Percentiles rank a stretch among this genome's conserved stretches.
Evolutionary conservation across 2,888 invertebrate species (phyloP).

Genomic region (Nymphalis urticae): DNA sequence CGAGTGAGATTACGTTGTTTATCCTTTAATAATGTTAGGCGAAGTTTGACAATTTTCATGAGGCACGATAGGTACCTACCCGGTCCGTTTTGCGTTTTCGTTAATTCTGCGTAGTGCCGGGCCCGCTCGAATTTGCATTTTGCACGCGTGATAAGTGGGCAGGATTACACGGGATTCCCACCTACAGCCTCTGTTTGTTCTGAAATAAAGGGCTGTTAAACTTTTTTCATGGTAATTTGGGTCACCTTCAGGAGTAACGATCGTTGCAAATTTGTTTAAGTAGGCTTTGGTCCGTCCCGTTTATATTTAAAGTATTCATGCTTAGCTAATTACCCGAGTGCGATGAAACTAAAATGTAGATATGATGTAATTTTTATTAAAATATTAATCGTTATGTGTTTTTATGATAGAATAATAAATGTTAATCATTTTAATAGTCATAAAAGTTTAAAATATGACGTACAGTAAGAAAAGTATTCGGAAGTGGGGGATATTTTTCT

Average conservation of each 20-base stretch:
- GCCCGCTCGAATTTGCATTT: constrained; percentile 77
- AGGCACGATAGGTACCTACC: constrained; percentile 50
- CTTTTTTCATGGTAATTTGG: constrained; percentile 81
- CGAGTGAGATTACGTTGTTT: constrained; percentile 59
- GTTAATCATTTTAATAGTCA: constrained; percentile 21
- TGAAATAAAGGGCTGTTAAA: constrained; percentile 81
- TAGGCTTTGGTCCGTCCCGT: constrained; percentile 69
- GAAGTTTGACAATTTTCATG: constrained; percentile 77
- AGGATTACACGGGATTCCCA: constrained; percentile 78
- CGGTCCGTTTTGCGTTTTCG: constrained; percentile 56
- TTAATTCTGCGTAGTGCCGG: constrained; percentile 73
- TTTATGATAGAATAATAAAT: constrained; percentile 16
- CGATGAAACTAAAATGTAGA: background rate
- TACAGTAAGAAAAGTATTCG: constrained; percentile 53
- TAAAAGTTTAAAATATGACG: constrained; percentile 42
- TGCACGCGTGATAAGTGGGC: constrained; percentile 81
- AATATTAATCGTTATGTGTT: background rate
- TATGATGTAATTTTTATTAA: background rate
- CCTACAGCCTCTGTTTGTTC: constrained; percentile 79
- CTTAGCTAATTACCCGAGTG: constrained; percentile 44
- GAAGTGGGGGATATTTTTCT: constrained; percentile 67
- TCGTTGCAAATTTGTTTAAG: constrained; percentile 79
- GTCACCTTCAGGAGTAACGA: constrained; percentile 77
- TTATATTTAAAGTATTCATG: constrained; percentile 62
- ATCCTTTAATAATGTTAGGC: constrained; percentile 65